Evolutionary conservation across 2,113 vertebrate species (phyloP).

Genomic region (Salvator merianae): DNA sequence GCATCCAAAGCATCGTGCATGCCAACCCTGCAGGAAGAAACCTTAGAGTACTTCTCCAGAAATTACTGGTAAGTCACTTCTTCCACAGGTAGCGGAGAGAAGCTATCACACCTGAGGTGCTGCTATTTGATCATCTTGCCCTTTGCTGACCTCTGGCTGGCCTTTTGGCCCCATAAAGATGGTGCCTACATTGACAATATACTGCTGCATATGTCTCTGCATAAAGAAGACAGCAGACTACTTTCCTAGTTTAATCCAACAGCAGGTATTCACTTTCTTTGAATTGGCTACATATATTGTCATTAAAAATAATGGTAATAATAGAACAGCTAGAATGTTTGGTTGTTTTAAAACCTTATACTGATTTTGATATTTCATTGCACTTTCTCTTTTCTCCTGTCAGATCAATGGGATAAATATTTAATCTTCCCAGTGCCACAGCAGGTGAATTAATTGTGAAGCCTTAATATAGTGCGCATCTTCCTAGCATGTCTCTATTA

Average conservation of each 20-base stretch:
- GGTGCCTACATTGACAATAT: background rate
- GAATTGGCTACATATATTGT: background rate
- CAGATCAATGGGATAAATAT: background rate
- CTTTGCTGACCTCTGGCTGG: too few species aligned
- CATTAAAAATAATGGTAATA: conserved; percentile 16
- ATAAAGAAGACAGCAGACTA: background rate
- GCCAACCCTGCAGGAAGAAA: too few species aligned
- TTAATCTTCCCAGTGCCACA: background rate
- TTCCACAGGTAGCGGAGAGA: too few species aligned
- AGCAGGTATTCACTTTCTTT: conserved; percentile 18
- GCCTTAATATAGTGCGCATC: conserved; percentile 48
- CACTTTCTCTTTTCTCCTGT: conserved; percentile 20
- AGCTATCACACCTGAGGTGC: too few species aligned
- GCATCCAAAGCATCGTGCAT: too few species aligned
- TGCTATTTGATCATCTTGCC: too few species aligned
- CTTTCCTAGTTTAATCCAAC: background rate
- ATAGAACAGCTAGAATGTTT: conserved; percentile 43
- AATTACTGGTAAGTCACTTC: too few species aligned
- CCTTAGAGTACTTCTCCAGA: too few species aligned
- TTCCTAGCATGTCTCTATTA: conserved; percentile 36
- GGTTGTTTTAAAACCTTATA: conserved; percentile 32
- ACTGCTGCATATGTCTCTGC: background rate
- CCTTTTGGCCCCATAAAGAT: too few species aligned
- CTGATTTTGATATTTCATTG: background rate
- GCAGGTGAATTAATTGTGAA: conserved; percentile 16